Percentiles rank a stretch among this genome's conserved stretches.
Evolutionary conservation across 2,113 vertebrate species (phyloP).

Genomic region (Cavia porcellus): DNA sequence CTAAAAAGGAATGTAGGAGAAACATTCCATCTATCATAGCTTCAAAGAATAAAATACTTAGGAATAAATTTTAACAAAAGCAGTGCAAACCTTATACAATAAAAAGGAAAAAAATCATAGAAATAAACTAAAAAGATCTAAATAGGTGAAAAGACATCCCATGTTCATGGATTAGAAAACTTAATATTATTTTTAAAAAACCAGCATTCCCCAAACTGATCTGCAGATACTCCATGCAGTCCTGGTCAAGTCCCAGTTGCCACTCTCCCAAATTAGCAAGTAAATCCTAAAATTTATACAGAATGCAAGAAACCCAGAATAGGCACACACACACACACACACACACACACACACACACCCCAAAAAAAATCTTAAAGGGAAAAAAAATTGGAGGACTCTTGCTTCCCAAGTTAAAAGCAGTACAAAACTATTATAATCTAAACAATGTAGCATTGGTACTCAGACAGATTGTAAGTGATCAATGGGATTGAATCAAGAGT

Average conservation of each 20-base stretch:
- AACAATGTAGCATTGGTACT: not conserved
- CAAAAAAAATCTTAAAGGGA: not conserved
- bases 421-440: not conserved
- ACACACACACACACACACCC: too few relatives aligned
- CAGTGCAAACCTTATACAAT: not conserved
- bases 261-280: not conserved
- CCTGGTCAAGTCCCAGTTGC: not conserved
- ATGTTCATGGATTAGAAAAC: not conserved
- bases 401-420: not conserved
- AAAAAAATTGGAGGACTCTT: not conserved
- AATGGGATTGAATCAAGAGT: conserved; percentile 6
- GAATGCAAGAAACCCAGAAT: not conserved
- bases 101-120: not conserved
- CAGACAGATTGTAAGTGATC: not conserved
- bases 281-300: conserved; percentile 27
- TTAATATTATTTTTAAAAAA: not conserved
- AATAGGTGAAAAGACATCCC: not conserved
- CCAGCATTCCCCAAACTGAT: not conserved
- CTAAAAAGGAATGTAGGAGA: not conserved
- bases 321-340: not conserved
- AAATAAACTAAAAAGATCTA: conserved; percentile 3
- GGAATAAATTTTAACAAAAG: not conserved
- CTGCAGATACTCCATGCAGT: not conserved
- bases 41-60: conserved; percentile 33
- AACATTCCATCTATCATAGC: not conserved